phyloP scores from a whole-genome alignment of 1,140 invertebrate species.

The Drosophila equinoxialis region DNA sequence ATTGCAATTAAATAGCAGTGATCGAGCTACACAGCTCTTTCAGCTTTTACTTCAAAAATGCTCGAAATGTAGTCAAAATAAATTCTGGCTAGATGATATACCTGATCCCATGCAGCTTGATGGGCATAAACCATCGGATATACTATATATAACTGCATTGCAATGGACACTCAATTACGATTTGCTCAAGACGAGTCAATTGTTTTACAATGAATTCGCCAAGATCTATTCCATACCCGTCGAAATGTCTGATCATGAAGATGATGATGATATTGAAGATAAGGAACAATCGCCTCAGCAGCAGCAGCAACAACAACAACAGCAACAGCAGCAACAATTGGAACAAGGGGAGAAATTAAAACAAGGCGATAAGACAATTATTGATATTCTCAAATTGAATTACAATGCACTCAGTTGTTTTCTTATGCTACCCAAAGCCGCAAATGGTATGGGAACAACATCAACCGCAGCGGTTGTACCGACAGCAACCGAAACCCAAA shows the following conservation, averaged over 20 bases:
- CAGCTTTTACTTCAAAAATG: constrained; percentile 57
- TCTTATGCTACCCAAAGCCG: constrained; percentile 71
- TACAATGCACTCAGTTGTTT: constrained; percentile 76
- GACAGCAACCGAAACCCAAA: constrained; percentile 26
- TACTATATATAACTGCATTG: constrained; percentile 70
- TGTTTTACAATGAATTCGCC: constrained; percentile 78
- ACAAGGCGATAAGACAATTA: constrained; percentile 72
- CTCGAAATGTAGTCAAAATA: constrained; percentile 33
- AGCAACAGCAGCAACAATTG: constrained; percentile 19
- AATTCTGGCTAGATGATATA: constrained; percentile 67
- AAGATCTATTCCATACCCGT: constrained; percentile 77
- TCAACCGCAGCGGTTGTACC: constrained; percentile 26
- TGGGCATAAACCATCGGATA: constrained; percentile 66
- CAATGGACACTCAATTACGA: constrained; percentile 80
- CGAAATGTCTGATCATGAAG: constrained; percentile 60
- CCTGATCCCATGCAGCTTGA: constrained; percentile 23
- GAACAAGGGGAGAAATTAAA: constrained; percentile 47
- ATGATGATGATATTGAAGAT: constrained; percentile 29
- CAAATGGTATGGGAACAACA: constrained; percentile 37
- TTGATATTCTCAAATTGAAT: constrained; percentile 75
- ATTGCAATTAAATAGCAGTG: constrained; percentile 74
- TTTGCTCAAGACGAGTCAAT: constrained; percentile 72
- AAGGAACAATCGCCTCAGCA: constrained; percentile 10
- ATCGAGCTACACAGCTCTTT: constrained; percentile 62
- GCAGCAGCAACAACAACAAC: constrained; percentile 9